phyloP scores from a whole-genome alignment of 2,113 vertebrate species.

The Campylomormyrus tamandua region DNA sequence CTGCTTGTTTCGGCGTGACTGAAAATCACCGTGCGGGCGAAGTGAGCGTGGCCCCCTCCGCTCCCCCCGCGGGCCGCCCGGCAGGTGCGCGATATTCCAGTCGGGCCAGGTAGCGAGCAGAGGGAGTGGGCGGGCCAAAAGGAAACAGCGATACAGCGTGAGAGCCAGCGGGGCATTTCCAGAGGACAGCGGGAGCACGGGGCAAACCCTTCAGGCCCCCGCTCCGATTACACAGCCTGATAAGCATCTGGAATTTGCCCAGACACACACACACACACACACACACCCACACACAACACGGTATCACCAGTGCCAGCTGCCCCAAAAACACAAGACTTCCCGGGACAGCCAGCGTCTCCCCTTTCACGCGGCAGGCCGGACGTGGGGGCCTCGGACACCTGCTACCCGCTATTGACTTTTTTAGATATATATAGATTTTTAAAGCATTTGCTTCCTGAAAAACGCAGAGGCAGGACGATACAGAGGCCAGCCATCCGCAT shows the following conservation, averaged over 20 bases:
- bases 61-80: neutral
- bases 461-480: neutral
- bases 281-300: neutral
- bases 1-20: neutral
- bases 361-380: neutral
- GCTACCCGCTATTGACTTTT: neutral
- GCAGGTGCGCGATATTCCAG: neutral
- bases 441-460: neutral
- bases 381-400: neutral
- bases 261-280: neutral
- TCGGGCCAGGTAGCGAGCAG: neutral
- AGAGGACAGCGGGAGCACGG: neutral
- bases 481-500: neutral
- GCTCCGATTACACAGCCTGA: constrained; percentile 3
- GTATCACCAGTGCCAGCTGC: neutral
- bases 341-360: neutral
- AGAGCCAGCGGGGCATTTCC: neutral
- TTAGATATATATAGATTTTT: neutral
- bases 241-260: constrained; percentile 7
- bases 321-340: neutral
- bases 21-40: neutral
- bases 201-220: neutral
- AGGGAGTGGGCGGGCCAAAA: neutral
- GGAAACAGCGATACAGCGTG: neutral
- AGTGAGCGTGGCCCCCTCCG: neutral